phyloP scores from a whole-genome alignment of 2,888 invertebrate species.

The Caenorhabditis virilis region DNA sequence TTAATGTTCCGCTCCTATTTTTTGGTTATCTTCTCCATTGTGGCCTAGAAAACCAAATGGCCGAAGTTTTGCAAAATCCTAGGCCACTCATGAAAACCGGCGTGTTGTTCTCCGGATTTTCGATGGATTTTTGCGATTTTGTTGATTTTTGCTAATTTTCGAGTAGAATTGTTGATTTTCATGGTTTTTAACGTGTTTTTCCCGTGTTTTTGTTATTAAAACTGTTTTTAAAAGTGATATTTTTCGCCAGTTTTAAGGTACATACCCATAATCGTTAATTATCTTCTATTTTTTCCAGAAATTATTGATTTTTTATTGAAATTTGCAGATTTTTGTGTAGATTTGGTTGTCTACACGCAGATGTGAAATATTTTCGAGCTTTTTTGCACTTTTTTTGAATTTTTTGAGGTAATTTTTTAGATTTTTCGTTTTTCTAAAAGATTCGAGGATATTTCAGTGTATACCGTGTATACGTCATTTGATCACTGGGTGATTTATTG shows the following conservation, averaged over 20 bases:
- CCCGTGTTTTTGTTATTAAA: slow-evolving; percentile 9
- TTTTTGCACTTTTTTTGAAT: too few relatives aligned
- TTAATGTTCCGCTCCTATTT: slow-evolving; percentile 1
- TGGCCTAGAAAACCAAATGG: not conserved
- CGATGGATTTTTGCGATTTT: not conserved
- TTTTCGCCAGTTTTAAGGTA: not conserved
- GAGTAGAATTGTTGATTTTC: too few relatives aligned
- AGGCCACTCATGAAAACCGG: too few relatives aligned
- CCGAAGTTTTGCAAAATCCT: too few relatives aligned
- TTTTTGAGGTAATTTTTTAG: too few relatives aligned
- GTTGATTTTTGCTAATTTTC: not conserved
- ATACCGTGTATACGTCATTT: slow-evolving; percentile 49
- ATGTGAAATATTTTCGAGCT: too few relatives aligned
- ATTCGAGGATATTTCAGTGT: slow-evolving; percentile 27
- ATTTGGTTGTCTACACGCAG: too few relatives aligned
- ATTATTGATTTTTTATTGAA: too few relatives aligned
- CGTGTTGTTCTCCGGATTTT: not conserved
- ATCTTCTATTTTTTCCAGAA: slow-evolving; percentile 1
- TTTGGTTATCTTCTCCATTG: not conserved
- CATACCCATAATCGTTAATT: too few relatives aligned
- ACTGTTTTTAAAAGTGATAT: slow-evolving; percentile 7
- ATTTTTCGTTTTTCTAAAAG: too few relatives aligned
- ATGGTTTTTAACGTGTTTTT: too few relatives aligned
- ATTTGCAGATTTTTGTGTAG: too few relatives aligned
- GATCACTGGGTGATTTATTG: slow-evolving; percentile 28